Base-by-base conservation (phyloP, 2,797 vertebrate genomes). In the Lagorchestes hirsutus region DNA sequence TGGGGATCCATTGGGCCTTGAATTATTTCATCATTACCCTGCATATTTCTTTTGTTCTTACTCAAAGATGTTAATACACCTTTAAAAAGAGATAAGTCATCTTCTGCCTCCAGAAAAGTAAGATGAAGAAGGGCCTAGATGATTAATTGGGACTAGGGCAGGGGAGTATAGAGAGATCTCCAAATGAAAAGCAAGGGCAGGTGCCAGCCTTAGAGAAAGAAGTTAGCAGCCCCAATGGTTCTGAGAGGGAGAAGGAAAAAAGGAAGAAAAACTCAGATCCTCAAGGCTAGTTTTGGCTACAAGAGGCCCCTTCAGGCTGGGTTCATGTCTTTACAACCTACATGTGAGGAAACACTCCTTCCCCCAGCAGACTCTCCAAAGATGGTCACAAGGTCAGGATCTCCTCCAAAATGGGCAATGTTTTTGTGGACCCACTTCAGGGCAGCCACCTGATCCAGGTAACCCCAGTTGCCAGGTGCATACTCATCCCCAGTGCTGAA, bases 401-500 rank as follows among this genome's bases (percentile, higher is more conserved):
- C 98, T 1, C 99, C 99, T 10, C 99, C 98, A 54, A 99, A 99
- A 27, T 92, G 96, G 55, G 97, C 92, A 40, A 99, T 99, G 92
- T 99, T 99, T 74, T 98, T 98, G 96, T 99, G 98, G 9, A 99
- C 98, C 99, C 99, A 99, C 91, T 54, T 97, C 54, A 99, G 97
- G 34, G 99, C 98, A 18, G 98, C 98, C n/a, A 99, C 97, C 95
- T 99, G 99, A 91, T 99, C 99, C 94, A 99, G 24, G 94, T 99
- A 98, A 8, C 98, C 99, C 98, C 98, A 99, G 98, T 99, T 99
- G 0, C 99, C 99, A 94, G 40, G 93, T 4, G 98, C 98, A 0
- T 99, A 97, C 40, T 98, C 82, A 31, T 99, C 99, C 54, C 98
- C 99, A 0, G 99, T 99, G 98, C 99, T 99, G 93, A 58, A 3